A percentile compares a stretch with the other conserved stretches of the same genome.
phyloP scores from a whole-genome alignment of 2,113 vertebrate species.

The Urocolius indicus region DNA sequence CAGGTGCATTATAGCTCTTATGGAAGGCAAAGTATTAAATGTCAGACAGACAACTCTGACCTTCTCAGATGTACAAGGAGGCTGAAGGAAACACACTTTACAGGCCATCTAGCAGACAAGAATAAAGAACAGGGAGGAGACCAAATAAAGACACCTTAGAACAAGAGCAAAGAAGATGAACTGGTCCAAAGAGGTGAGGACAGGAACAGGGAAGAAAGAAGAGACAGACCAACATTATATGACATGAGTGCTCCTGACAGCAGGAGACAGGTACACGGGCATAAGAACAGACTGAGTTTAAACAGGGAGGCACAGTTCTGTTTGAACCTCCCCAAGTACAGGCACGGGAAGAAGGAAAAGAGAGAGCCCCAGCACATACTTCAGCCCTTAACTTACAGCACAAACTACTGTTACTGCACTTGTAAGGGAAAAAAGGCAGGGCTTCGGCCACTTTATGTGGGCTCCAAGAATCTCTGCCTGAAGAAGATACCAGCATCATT shows the following conservation, averaged over 20 bases:
- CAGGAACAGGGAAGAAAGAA: background rate
- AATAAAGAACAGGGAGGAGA: background rate
- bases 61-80: background rate
- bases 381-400: background rate
- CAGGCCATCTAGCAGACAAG: background rate
- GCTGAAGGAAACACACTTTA: background rate
- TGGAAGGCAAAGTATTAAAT: background rate
- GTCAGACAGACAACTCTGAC: background rate
- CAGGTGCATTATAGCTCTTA: background rate
- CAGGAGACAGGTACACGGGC: background rate
- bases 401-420: background rate
- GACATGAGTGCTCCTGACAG: background rate
- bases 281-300: background rate
- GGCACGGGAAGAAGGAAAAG: background rate
- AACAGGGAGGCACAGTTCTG: background rate
- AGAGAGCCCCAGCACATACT: fast-evolving
- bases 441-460: background rate
- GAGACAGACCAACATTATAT: background rate
- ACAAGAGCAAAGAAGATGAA: background rate
- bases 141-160: background rate
- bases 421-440: background rate
- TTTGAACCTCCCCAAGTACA: background rate
- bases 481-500: fast-evolving
- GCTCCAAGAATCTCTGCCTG: background rate
- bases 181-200: background rate